Percentiles rank a stretch among this genome's conserved stretches.
These are phyloP conservation scores for Pangasius mekongensis DNA, from an alignment of 2,797 vertebrate genomes.

Conservation along the genomic window DNA sequence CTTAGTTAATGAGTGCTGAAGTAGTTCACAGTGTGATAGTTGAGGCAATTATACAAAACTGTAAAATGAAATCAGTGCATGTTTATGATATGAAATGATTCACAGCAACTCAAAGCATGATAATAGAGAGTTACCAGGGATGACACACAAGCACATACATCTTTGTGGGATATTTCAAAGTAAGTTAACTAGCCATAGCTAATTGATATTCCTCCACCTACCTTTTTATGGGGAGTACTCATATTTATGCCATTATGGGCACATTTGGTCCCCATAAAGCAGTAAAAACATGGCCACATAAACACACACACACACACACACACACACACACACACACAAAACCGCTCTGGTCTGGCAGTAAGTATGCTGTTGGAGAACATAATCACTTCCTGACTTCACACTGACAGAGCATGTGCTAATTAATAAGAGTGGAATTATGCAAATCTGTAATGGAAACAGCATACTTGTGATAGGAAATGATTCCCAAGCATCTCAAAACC, in stretches of 20 bases:
- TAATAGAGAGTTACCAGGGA: background rate
- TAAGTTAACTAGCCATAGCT: background rate
- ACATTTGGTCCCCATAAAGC: background rate
- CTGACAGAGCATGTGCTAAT: constrained; percentile 9
- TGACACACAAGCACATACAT: background rate
- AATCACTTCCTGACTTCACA: constrained; percentile 41
- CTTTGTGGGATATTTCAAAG: background rate
- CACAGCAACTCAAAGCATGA: background rate
- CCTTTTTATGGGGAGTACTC: background rate
- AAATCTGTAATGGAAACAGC: constrained; percentile 30
- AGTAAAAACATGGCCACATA: background rate
- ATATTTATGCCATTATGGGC: background rate
- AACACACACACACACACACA: background rate
- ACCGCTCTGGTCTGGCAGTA: constrained; percentile 3
- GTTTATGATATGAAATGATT: background rate
- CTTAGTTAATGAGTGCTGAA: background rate
- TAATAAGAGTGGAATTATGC: constrained; percentile 36
- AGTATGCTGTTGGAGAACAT: constrained; percentile 29
- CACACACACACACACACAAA: background rate
- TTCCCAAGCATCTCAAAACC: constrained; percentile 1
- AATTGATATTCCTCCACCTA: background rate
- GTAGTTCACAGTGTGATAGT: background rate
- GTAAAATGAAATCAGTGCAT: background rate
- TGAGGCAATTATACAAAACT: background rate
- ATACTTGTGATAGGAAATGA: constrained; percentile 30